phyloP scores from a whole-genome alignment of 2,113 vertebrate species.

The Carettochelys insculpta region DNA sequence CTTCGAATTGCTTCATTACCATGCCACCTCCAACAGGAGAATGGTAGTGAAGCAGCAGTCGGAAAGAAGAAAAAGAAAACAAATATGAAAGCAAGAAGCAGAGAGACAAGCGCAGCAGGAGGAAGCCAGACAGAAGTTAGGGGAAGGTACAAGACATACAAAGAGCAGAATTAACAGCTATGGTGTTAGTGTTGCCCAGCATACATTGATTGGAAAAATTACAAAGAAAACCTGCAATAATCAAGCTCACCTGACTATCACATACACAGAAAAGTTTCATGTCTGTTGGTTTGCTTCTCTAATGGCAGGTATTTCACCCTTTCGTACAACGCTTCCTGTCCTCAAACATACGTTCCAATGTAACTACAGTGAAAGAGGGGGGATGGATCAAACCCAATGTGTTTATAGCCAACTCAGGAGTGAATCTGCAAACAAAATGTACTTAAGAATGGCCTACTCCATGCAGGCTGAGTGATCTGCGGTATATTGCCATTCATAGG shows the following conservation, averaged over 20 bases:
- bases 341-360: neutral
- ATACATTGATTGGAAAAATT: neutral
- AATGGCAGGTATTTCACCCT: neutral
- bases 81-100: neutral
- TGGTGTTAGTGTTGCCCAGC: neutral
- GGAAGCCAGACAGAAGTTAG: rapidly evolving
- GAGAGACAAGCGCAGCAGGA: neutral
- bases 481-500: neutral
- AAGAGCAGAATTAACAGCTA: neutral
- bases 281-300: neutral
- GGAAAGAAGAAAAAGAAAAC: neutral
- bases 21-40: no score
- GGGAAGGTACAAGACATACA: neutral
- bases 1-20: no score
- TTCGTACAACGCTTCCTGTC: neutral
- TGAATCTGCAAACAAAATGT: neutral
- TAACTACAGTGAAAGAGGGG: neutral
- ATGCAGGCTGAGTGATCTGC: neutral
- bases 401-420: neutral
- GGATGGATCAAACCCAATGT: neutral
- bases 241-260: rapidly evolving
- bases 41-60: no score
- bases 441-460: neutral
- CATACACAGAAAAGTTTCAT: neutral
- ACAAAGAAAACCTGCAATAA: neutral